Evolutionary conservation across 2,888 invertebrate genomes (phyloP).

Genomic region (Chouioia cunea): DNA sequence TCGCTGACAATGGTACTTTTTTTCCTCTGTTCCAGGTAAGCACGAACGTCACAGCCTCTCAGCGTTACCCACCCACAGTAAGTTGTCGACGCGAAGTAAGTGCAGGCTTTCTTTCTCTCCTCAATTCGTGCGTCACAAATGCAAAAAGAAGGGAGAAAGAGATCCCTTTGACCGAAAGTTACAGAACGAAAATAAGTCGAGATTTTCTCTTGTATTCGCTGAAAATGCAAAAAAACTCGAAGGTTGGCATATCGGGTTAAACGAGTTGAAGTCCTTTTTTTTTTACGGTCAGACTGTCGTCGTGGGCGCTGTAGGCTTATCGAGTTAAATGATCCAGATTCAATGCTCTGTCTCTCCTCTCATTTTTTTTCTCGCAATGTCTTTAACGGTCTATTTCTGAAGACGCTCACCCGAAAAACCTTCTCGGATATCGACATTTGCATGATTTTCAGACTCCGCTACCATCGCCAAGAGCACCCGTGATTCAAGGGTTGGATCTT

Average conservation of each 20-base stretch:
- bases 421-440: conserved; percentile 4
- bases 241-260: conserved; percentile 20
- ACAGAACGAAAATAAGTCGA: not conserved
- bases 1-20: not conserved
- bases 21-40: conserved; percentile 21
- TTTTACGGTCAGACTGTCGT: conserved; percentile 24
- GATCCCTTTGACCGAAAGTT: not conserved
- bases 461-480: not conserved
- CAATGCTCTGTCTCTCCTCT: conserved; percentile 31
- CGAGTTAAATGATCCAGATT: conserved; percentile 45
- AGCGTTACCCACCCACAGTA: not conserved
- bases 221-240: conserved; percentile 35
- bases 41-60: not conserved
- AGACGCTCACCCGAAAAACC: not conserved
- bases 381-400: conserved; percentile 33
- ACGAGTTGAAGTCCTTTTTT: conserved; percentile 36
- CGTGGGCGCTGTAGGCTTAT: conserved; percentile 39
- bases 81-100: not conserved
- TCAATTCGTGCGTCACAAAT: not conserved
- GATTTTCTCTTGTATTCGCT: not conserved
- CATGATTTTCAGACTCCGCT: conserved; percentile 1
- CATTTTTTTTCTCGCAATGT: not conserved
- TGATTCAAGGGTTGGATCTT: no score
- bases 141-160: no score
- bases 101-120: not conserved